These are phyloP conservation scores for Decapterus maruadsi DNA, from an alignment of 2,797 vertebrate genomes.

Conservation along the genomic window DNA sequence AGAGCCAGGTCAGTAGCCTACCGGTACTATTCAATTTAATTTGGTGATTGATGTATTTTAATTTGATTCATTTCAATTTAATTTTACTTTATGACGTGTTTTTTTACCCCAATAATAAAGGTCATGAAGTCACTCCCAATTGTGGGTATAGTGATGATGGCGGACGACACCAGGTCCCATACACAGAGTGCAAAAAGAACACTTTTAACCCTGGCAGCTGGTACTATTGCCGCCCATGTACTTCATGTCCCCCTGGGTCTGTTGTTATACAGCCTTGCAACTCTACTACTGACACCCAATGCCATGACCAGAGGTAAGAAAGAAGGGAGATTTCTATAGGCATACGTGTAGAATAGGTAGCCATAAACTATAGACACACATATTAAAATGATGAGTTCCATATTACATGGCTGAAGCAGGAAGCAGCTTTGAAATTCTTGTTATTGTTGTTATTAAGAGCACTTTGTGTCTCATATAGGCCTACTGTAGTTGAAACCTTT, in stretches of 20 bases:
- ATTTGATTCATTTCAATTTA: not conserved
- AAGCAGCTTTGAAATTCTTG: too few species aligned
- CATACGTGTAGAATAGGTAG: too few species aligned
- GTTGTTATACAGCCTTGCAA: fast-evolving
- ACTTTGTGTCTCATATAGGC: not conserved
- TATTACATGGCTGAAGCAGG: too few species aligned
- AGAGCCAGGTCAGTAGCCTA: conserved; percentile 14
- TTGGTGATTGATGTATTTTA: not conserved
- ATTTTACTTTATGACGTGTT: not conserved
- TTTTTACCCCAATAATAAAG: conserved; percentile 28
- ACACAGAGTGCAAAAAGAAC: fast-evolving
- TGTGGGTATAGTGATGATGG: conserved; percentile 51
- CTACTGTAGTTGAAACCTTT: too few species aligned
- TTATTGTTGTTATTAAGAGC: too few species aligned
- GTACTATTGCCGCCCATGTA: fast-evolving
- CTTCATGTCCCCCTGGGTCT: fast-evolving
- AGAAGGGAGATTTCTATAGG: too few species aligned
- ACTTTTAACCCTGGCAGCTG: conserved; percentile 52
- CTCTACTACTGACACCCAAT: not conserved
- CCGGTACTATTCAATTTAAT: not conserved
- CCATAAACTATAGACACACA: too few species aligned
- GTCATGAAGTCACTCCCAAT: conserved; percentile 44
- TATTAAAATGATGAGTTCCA: too few species aligned
- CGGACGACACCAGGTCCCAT: fast-evolving
- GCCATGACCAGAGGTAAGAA: not conserved